A percentile compares a stretch with the other conserved stretches of the same genome.
These are phyloP conservation scores for Hemiscyllium ocellatum DNA, from an alignment of 2,113 vertebrate genomes.

Conservation along the genomic window DNA sequence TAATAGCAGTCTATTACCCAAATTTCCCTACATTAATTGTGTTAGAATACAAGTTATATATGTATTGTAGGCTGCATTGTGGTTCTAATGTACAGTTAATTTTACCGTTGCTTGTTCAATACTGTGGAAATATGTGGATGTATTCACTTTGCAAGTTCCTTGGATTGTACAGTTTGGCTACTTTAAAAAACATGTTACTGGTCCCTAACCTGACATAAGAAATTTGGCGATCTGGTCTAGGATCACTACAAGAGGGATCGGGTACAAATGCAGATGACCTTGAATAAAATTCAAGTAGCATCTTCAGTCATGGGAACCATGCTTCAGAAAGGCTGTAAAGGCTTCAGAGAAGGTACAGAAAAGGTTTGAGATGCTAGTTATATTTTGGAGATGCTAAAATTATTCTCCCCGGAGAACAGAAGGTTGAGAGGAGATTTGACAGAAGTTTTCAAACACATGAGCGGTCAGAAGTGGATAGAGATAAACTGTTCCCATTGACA, in stretches of 20 bases:
- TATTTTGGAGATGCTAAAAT: not conserved
- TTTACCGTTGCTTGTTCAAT: too few species aligned
- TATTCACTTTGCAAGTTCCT: too few species aligned
- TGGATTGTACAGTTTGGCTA: too few species aligned
- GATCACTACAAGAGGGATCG: not conserved
- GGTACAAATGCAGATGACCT: not conserved
- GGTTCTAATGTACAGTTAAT: too few species aligned
- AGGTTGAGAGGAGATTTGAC: not conserved
- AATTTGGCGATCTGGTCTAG: too few species aligned
- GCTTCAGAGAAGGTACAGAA: not conserved
- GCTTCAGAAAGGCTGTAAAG: not conserved
- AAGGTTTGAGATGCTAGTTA: not conserved
- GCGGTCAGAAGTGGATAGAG: not conserved
- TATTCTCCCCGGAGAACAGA: not conserved
- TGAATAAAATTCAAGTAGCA: not conserved
- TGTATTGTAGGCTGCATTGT: too few species aligned
- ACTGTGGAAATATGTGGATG: too few species aligned
- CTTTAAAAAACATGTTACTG: too few species aligned
- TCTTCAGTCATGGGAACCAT: not conserved
- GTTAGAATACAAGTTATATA: too few species aligned
- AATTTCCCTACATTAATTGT: too few species aligned
- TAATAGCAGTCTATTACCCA: too few species aligned
- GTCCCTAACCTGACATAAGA: too few species aligned
- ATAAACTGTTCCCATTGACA: not conserved
- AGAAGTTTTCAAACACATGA: not conserved